These are phyloP conservation scores for Gila orcuttii DNA, from an alignment of 2,113 vertebrate genomes.

Conservation along the genomic window DNA sequence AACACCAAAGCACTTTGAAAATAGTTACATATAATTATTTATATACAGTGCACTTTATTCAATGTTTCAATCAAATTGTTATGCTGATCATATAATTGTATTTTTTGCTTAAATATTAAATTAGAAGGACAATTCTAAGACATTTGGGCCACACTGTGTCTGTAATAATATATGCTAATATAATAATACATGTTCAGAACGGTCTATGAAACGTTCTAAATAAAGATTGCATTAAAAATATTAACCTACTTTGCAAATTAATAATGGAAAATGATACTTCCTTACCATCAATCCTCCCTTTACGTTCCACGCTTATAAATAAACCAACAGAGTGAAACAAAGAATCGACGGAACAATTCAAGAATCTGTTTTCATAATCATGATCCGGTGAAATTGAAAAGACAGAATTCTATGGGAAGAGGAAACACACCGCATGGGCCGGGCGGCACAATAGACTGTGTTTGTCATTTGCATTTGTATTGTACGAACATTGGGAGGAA, in stretches of 20 bases:
- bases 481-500: slow-evolving; percentile 47
- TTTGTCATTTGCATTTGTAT: slow-evolving; percentile 62
- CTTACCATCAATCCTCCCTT: background rate
- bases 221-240: background rate
- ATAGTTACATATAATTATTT: background rate
- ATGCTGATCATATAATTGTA: background rate
- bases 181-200: background rate
- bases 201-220: too few relatives aligned
- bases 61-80: background rate
- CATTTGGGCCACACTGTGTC: too few relatives aligned
- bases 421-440: slow-evolving; percentile 41
- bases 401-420: slow-evolving; percentile 17
- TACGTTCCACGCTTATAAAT: background rate
- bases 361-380: slow-evolving; percentile 24
- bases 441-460: slow-evolving; percentile 46
- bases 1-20: slow-evolving; percentile 1
- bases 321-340: slow-evolving; percentile 9
- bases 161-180: background rate
- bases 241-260: background rate
- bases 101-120: background rate
- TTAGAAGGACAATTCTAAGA: background rate
- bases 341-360: background rate
- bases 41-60: background rate
- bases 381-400: slow-evolving; percentile 31
- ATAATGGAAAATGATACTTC: background rate